Percentiles rank a stretch among this genome's conserved stretches.
These are phyloP conservation scores for Charanyca ferruginea DNA, from an alignment of 2,888 invertebrate genomes.

Conservation along the genomic window DNA sequence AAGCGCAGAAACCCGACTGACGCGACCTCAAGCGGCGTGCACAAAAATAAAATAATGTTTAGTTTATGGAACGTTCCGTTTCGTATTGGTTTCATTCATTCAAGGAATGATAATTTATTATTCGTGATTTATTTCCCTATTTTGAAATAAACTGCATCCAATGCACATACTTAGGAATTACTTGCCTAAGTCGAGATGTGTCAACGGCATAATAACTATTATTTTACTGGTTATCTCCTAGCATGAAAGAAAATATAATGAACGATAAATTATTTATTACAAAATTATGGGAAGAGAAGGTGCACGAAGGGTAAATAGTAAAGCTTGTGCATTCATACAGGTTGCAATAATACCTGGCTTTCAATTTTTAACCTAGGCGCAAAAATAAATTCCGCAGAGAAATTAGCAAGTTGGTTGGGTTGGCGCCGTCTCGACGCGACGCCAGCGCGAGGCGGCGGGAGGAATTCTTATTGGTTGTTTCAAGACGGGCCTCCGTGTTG, in stretches of 20 bases:
- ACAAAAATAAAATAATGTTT: conserved; percentile 73
- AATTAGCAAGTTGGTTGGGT: conserved; percentile 63
- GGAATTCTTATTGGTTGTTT: conserved; percentile 76
- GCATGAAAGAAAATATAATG: neutral
- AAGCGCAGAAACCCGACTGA: conserved; percentile 90
- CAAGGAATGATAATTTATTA: conserved; percentile 24
- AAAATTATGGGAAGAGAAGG: too few relatives aligned
- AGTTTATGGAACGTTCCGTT: conserved; percentile 70
- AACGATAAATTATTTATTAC: too few relatives aligned
- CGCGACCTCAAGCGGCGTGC: conserved; percentile 77
- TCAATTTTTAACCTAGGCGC: conserved; percentile 24
- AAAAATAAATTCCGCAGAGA: conserved; percentile 45
- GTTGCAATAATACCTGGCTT: conserved; percentile 10
- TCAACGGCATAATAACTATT: neutral
- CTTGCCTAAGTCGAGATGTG: neutral
- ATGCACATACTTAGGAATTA: neutral
- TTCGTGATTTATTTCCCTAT: conserved; percentile 31
- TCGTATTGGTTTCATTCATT: conserved; percentile 72
- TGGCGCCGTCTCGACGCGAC: conserved; percentile 74
- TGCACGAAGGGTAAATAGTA: neutral
- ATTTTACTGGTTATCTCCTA: neutral
- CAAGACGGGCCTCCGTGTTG: conserved; percentile 74
- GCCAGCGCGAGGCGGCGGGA: conserved; percentile 70
- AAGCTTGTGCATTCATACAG: too few relatives aligned
- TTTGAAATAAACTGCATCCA: conserved; percentile 14